Percentiles rank a stretch among this genome's conserved stretches.
Evolutionary conservation across 2,113 vertebrate genomes (phyloP).

Genomic region (Falco punctatus): DNA sequence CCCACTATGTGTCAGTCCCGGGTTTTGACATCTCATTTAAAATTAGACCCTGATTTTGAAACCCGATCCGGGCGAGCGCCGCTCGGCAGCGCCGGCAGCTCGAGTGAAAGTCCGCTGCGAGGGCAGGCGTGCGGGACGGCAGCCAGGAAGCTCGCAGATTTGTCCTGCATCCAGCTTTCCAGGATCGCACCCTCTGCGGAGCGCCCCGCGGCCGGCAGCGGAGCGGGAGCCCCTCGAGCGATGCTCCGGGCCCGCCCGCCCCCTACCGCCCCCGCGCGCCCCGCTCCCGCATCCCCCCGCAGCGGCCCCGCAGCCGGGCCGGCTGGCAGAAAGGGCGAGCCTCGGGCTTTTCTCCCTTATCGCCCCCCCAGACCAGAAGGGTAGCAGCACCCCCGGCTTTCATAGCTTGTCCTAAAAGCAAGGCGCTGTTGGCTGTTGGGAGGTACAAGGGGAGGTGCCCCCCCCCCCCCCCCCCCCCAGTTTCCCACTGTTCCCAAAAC

Average conservation of each 20-base stretch:
- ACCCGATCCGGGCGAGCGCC: background rate
- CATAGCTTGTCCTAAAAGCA: background rate
- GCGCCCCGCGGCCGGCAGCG: background rate
- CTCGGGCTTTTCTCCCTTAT: no score
- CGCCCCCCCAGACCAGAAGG: background rate
- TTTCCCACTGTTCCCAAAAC: background rate
- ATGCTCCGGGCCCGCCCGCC: background rate
- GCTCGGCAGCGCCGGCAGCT: background rate
- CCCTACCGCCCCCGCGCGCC: background rate
- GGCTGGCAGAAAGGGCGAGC: no score
- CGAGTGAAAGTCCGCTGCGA: background rate
- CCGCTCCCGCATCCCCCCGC: background rate
- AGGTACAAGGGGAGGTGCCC: no score
- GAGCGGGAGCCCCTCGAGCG: background rate
- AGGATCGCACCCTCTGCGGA: background rate
- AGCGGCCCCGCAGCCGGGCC: no score
- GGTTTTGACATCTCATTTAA: constrained; percentile 38
- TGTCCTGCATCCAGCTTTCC: background rate
- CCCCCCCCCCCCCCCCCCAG: background rate
- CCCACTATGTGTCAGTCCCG: background rate
- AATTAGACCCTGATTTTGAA: constrained; percentile 40
- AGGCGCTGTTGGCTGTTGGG: background rate
- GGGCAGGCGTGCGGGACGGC: background rate
- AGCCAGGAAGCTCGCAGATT: background rate
- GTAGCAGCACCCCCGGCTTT: background rate